phyloP scores from a whole-genome alignment of 2,797 vertebrate genomes.

The Lagocephalus sceleratus region DNA sequence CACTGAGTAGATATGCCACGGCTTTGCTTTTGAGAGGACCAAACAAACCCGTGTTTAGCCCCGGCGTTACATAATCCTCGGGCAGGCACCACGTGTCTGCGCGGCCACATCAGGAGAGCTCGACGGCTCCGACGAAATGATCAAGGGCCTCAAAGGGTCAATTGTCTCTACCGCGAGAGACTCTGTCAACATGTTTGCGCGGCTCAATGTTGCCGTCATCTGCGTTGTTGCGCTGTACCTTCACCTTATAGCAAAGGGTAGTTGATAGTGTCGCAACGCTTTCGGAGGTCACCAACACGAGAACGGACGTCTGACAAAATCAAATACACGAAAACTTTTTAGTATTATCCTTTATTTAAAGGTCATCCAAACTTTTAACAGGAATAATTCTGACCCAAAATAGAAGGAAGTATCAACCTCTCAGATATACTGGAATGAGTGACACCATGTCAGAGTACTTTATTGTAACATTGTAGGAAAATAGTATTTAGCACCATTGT shows the following conservation, averaged over 20 bases:
- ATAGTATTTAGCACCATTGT: constrained; percentile 28
- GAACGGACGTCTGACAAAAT: neutral
- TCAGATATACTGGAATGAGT: constrained; percentile 31
- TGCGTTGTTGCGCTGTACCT: too few relatives aligned
- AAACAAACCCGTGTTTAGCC: constrained; percentile 31
- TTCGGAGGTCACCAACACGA: too few relatives aligned
- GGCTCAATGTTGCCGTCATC: too few relatives aligned
- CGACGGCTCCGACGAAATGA: constrained; percentile 12
- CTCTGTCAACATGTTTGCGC: neutral
- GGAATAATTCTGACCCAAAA: neutral
- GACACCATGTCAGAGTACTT: constrained; percentile 13
- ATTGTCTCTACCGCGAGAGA: neutral
- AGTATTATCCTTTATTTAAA: too few relatives aligned
- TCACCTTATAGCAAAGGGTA: neutral
- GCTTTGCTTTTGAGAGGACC: constrained; percentile 46
- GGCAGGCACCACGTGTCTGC: constrained; percentile 28
- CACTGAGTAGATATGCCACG: constrained; percentile 27
- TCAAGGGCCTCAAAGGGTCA: too few relatives aligned
- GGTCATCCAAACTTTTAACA: neutral
- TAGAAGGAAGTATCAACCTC: constrained; percentile 11
- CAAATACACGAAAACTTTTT: neutral
- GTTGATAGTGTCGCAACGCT: too few relatives aligned
- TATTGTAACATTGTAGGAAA: constrained; percentile 18
- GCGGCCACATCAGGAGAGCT: constrained; percentile 38
- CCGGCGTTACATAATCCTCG: constrained; percentile 39